Conservation (phyloP, 2,888 invertebrate genomes). For the Amiota communis region DNA sequence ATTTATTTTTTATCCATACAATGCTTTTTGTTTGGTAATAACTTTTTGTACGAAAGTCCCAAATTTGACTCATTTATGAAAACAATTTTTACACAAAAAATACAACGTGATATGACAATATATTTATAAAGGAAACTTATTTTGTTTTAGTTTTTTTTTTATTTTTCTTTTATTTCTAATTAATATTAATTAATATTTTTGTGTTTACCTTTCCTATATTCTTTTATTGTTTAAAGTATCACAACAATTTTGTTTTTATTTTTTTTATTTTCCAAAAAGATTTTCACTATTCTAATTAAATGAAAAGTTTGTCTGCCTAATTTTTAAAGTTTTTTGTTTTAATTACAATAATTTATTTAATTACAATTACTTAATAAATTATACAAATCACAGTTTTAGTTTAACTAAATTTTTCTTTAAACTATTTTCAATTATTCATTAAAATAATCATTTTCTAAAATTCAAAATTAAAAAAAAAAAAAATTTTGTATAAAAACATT, state of each 20-base stretch:
- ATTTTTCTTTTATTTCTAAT: too few species aligned
- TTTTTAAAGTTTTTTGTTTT: background rate
- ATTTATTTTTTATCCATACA: too few species aligned
- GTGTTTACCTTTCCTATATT: too few species aligned
- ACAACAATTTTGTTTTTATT: slow-evolving; percentile 8
- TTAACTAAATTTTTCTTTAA: slow-evolving; percentile 51
- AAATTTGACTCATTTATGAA: too few species aligned
- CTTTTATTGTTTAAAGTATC: slow-evolving; percentile 16
- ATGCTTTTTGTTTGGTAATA: too few species aligned
- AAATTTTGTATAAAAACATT: slow-evolving; percentile 8
- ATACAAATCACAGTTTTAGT: slow-evolving; percentile 61
- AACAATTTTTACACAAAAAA: too few species aligned
- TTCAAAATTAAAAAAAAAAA: slow-evolving; percentile 16
- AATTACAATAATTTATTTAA: slow-evolving; percentile 8
- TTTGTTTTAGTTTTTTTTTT: too few species aligned
- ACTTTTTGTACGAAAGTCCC: too few species aligned
- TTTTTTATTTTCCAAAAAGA: background rate
- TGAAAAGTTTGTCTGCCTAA: background rate
- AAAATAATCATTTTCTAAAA: background rate
- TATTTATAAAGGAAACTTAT: too few species aligned
- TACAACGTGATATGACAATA: too few species aligned
- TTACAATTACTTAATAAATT: background rate
- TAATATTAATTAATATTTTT: too few species aligned
- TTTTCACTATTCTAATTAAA: too few species aligned
- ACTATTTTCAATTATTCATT: slow-evolving; percentile 31